Conservation (phyloP, 2,888 invertebrate genomes). For the Phania funesta region DNA sequence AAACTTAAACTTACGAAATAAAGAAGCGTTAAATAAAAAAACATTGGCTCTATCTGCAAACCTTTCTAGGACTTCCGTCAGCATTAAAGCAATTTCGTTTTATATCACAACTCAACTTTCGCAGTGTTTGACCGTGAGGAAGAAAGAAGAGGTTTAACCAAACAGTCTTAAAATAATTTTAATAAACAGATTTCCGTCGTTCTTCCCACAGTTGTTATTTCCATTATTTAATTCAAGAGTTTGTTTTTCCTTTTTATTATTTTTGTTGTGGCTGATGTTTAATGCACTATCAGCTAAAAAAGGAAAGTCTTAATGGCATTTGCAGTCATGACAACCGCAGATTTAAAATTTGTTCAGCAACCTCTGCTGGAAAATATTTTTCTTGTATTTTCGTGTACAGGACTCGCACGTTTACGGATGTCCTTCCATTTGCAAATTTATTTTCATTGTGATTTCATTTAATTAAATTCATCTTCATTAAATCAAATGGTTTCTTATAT, state of each 20-base stretch:
- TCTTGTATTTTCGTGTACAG: conserved; percentile 32
- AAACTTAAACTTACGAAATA: no score
- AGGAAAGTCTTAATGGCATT: conserved; percentile 40
- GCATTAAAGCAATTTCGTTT: no score
- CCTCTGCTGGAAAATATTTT: conserved; percentile 33
- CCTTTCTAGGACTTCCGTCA: no score
- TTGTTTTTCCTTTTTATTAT: neutral
- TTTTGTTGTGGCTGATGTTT: neutral
- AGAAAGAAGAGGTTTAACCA: neutral
- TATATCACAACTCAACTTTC: neutral
- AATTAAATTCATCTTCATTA: conserved; percentile 59
- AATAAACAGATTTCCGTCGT: conserved; percentile 1
- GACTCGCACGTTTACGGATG: neutral
- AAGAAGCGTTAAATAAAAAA: no score
- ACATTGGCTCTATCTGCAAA: no score
- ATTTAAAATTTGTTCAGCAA: conserved; percentile 18
- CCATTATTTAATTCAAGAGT: neutral
- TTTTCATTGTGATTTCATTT: conserved; percentile 43
- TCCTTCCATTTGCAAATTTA: conserved; percentile 44
- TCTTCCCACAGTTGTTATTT: neutral
- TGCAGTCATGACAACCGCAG: conserved; percentile 27
- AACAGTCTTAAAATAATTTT: conserved; percentile 19
- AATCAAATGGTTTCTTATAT: conserved; percentile 22
- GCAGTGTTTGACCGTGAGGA: no score
- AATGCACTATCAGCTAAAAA: conserved; percentile 48